A percentile compares a stretch with the other conserved stretches of the same genome.
These are phyloP conservation scores for Diogma glabrata DNA, from an alignment of 2,888 invertebrate genomes.

Conservation along the genomic window DNA sequence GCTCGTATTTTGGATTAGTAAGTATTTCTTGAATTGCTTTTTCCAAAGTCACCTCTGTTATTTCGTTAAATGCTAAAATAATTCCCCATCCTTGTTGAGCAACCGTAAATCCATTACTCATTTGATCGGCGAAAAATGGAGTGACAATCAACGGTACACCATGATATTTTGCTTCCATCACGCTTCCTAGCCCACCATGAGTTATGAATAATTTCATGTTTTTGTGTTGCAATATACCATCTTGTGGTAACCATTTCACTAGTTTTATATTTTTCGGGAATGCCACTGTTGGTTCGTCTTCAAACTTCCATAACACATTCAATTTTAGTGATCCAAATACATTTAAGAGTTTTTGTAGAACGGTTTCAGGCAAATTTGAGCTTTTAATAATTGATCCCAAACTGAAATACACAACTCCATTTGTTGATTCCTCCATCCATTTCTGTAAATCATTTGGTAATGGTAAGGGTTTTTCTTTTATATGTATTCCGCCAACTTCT, in stretches of 20 bases:
- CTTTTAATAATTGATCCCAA: neutral
- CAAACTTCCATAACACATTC: conserved; percentile 2
- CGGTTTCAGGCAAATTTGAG: neutral
- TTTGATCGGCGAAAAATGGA: conserved; percentile 2
- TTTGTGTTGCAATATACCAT: conserved; percentile 1
- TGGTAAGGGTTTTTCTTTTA: neutral
- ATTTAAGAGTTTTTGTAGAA: neutral
- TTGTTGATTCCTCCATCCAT: conserved; percentile 1
- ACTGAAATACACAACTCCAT: neutral
- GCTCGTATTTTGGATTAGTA: neutral
- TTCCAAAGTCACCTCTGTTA: neutral
- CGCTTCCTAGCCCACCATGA: neutral
- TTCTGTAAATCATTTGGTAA: neutral
- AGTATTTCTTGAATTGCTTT: neutral
- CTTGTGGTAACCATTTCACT: neutral
- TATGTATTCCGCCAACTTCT: neutral
- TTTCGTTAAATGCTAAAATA: neutral
- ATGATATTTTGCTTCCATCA: conserved; percentile 1
- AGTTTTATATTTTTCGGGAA: neutral
- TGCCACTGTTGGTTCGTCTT: neutral
- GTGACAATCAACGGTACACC: conserved; percentile 2
- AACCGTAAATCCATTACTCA: neutral
- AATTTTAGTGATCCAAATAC: neutral
- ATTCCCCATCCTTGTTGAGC: neutral
- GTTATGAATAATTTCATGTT: neutral